phyloP scores from a whole-genome alignment of 2,113 vertebrate species.

The Tupaia chinensis region DNA sequence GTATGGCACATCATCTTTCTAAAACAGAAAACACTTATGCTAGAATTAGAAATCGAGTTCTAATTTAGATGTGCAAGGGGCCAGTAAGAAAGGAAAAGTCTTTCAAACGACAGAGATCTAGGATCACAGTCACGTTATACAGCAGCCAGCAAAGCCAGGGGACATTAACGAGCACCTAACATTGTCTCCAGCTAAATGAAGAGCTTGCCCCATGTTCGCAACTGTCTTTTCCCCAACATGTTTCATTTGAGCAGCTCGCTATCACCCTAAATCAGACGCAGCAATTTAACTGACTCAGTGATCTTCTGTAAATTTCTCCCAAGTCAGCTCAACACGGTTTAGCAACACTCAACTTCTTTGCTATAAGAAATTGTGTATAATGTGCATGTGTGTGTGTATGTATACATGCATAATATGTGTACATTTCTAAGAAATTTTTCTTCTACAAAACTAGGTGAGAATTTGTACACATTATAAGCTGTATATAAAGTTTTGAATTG shows the following conservation, averaged over 20 bases:
- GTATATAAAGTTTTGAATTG: neutral
- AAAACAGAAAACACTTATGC: neutral
- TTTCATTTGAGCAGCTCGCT: neutral
- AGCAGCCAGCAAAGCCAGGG: neutral
- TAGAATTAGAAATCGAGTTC: neutral
- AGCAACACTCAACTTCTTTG: neutral
- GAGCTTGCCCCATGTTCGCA: fast-evolving
- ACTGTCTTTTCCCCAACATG: neutral
- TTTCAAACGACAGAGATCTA: neutral
- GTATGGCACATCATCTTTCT: neutral
- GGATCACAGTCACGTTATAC: fast-evolving
- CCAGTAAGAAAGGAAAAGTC: neutral
- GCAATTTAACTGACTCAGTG: neutral
- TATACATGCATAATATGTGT: no score
- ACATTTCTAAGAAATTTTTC: neutral
- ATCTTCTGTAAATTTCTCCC: neutral
- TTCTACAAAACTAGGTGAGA: neutral
- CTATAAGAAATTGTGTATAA: neutral
- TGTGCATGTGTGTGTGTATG: neutral
- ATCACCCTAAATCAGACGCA: neutral
- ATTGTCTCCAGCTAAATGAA: neutral
- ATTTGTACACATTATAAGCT: neutral
- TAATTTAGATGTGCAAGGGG: neutral
- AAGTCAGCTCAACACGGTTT: neutral
- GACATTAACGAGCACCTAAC: no score